Evolutionary conservation across 2,113 vertebrate species (phyloP).

Genomic region (Lycaon pictus): DNA sequence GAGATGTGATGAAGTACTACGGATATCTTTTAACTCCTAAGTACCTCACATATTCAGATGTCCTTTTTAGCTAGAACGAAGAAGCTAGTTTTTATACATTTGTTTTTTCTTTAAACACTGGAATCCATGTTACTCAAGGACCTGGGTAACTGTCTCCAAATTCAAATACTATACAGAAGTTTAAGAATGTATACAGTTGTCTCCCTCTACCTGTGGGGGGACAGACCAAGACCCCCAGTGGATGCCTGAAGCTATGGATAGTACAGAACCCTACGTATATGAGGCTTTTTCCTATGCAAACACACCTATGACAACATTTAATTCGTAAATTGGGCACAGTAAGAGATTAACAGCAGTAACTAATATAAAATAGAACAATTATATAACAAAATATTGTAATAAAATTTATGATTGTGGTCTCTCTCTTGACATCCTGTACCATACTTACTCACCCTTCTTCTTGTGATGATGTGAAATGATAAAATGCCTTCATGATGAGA

Average conservation of each 20-base stretch:
- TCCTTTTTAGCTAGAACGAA: not conserved
- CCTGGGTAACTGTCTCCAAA: not conserved
- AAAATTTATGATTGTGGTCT: not conserved
- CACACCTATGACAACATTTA: not conserved
- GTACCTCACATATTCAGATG: not conserved
- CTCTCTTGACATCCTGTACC: not conserved
- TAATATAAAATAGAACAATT: not conserved
- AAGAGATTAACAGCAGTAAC: not conserved
- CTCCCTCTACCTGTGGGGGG: not conserved
- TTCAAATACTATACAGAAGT: not conserved
- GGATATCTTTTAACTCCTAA: not conserved
- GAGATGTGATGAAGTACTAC: not conserved
- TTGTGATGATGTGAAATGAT: not conserved
- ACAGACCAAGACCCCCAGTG: not conserved
- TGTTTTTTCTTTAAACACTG: not conserved
- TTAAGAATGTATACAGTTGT: not conserved
- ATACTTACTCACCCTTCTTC: not conserved
- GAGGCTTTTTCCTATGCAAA: not conserved
- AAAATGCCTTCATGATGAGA: not conserved
- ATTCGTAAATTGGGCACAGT: not conserved
- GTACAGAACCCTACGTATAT: not conserved
- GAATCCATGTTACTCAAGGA: not conserved
- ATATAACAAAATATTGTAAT: not conserved
- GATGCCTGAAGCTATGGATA: not conserved
- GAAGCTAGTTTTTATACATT: not conserved